A percentile compares a stretch with the other conserved stretches of the same genome.
Conservation (phyloP, 2,113 vertebrate species). For the Chamaetylas fuelleborni region DNA sequence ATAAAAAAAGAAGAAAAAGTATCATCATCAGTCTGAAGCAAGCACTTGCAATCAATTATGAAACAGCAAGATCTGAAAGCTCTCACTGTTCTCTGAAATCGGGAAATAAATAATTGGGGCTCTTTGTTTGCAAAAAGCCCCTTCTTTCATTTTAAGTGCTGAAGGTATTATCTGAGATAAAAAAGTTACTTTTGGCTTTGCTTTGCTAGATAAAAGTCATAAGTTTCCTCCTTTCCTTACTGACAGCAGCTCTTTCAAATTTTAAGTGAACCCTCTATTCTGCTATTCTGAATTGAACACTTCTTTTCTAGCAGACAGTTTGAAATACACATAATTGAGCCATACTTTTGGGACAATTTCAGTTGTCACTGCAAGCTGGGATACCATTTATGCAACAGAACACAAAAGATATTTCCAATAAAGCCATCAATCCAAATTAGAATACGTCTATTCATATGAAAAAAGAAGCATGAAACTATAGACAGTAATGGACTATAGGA, state of each 20-base stretch:
- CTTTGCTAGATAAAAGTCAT: background rate
- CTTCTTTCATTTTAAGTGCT: background rate
- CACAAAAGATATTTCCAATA: background rate
- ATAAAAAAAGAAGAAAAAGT: background rate
- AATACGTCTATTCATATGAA: background rate
- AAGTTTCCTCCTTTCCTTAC: background rate
- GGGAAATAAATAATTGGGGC: background rate
- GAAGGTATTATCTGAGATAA: background rate
- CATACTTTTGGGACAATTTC: background rate
- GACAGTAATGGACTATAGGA: background rate
- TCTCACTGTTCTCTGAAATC: background rate
- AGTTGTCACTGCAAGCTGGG: background rate
- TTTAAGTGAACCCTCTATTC: background rate
- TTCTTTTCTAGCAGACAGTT: background rate
- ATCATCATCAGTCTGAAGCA: background rate
- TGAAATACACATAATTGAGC: background rate
- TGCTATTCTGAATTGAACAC: background rate
- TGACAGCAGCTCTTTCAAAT: background rate
- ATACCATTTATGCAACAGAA: background rate
- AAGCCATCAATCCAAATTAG: background rate
- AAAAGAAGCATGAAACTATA: background rate
- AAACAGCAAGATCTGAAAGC: background rate
- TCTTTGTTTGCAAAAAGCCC: background rate
- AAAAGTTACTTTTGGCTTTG: background rate
- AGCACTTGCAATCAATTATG: background rate